Conservation (phyloP, 2,888 invertebrate species). For the Scrobipalpa costella region DNA sequence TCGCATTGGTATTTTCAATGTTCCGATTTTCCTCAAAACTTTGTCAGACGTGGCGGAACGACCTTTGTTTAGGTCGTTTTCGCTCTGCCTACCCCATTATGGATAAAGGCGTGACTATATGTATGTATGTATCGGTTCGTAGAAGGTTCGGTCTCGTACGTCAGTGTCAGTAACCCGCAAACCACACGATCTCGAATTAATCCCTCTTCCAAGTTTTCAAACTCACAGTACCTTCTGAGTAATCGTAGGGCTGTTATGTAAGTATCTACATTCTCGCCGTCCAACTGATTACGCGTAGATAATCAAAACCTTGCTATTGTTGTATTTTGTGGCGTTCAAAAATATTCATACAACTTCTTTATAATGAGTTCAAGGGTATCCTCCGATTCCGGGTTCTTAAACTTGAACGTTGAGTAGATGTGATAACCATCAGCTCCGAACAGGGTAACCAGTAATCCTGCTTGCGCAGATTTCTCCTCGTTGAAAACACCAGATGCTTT, state of each 20-base stretch:
- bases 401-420: constrained; percentile 24
- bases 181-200: constrained; percentile 31
- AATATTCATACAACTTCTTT: no score
- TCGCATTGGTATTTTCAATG: background rate
- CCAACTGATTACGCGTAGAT: constrained; percentile 24
- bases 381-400: background rate
- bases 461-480: constrained; percentile 21
- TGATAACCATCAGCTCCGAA: constrained; percentile 28
- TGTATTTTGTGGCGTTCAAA: constrained; percentile 19
- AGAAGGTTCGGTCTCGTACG: constrained; percentile 22
- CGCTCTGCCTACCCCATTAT: no score
- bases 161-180: constrained; percentile 18
- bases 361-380: constrained; percentile 16
- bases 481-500: constrained; percentile 28
- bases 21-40: no score
- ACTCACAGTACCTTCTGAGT: constrained; percentile 27
- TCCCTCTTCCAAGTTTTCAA: constrained; percentile 24
- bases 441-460: constrained; percentile 27
- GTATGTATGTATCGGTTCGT: constrained; percentile 27
- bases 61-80: no score
- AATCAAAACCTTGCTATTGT: constrained; percentile 22
- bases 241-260: no score
- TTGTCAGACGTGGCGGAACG: no score
- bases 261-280: constrained; percentile 28
- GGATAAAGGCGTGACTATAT: no score